Percentiles rank a stretch among this genome's conserved stretches.
phyloP scores from a whole-genome alignment of 2,888 invertebrate species.

The Zhengitettix transpicula region DNA sequence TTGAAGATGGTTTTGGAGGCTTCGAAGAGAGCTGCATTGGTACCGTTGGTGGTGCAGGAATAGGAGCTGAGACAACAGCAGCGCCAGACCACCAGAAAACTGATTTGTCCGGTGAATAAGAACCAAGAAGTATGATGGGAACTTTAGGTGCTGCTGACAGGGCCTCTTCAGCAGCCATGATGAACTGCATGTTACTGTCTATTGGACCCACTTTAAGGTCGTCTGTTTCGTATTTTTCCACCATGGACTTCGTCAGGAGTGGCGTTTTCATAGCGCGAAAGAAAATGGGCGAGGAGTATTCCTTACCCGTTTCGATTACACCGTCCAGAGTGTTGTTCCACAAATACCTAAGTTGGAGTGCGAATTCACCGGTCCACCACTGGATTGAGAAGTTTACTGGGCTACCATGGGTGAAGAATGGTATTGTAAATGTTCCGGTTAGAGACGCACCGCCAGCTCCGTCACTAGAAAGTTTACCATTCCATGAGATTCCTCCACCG shows the following conservation, averaged over 20 bases:
- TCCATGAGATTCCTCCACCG: slow-evolving; percentile 3
- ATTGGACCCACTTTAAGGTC: not conserved
- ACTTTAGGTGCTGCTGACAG: not conserved
- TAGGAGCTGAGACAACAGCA: slow-evolving; percentile 5
- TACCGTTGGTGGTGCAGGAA: not conserved
- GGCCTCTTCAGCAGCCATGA: not conserved
- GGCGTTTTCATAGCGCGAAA: not conserved
- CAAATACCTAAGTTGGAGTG: slow-evolving; percentile 9
- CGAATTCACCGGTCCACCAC: slow-evolving; percentile 3
- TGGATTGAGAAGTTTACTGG: not conserved
- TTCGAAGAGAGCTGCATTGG: not conserved
- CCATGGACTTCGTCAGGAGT: too few relatives aligned
- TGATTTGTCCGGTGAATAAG: slow-evolving; percentile 6
- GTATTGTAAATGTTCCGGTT: slow-evolving; percentile 2
- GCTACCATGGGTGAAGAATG: slow-evolving; percentile 2
- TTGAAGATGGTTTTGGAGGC: not conserved
- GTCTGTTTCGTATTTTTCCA: not conserved
- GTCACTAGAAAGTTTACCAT: not conserved
- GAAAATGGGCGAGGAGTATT: slow-evolving; percentile 9
- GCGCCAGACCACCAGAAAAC: slow-evolving; percentile 12
- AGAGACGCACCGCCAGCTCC: not conserved
- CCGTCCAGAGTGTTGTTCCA: slow-evolving; percentile 10
- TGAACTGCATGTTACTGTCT: not conserved
- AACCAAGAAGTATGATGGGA: slow-evolving; percentile 11
- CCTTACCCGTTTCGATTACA: slow-evolving; percentile 10